Evolutionary conservation across 2,797 vertebrate species (phyloP), one percentile per base, ranked within the genome.

Genomic region (Arnoldichthys spilopterus): DNA sequence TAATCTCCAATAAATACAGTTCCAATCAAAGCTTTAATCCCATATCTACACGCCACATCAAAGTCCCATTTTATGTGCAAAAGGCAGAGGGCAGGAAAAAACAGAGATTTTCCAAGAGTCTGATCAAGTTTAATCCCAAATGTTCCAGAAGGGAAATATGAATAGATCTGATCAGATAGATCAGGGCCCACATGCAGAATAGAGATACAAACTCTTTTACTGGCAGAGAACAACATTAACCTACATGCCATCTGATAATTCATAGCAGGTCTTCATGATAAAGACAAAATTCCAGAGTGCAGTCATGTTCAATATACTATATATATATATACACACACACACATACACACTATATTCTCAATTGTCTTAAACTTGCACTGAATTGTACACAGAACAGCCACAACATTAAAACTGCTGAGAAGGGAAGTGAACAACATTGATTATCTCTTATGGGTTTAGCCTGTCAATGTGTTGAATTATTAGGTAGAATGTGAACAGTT

Each of bases 1-100:
- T 88, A 92, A 94, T 93, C 90, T 91, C 82, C 53, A 76, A 76
- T 87, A 89, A 91, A 84, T 86, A 88, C 88, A 87, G 85, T 76
- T 75, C 76, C 82, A 88, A 80, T 86, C 81, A 85, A 79, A 67
- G 87, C 80, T 87, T 74, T 92, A 92, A 93, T 92, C 91, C 85
- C 69, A 76, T 87, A 88, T 91, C 88, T 90, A 61, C 69, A 78
- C 80, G 75, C 30, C 79, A 85, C 72, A 82, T 88, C 85, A 82
- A 86, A 84, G 77, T 84, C 72, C 49, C 59, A 80, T 87, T 86
- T 76, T 67, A 61, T 16, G 6, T 28, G 18, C 24, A 45, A 56
- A 26, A 80, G 54, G 30, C 22, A 2, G 6, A 51, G 24, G 69
- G 53, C 54, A n/a, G 24, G 64, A 66, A 51, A 68, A 51, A 67